Conservation (phyloP, 2,113 vertebrate species). For the Eulemur macaco region DNA sequence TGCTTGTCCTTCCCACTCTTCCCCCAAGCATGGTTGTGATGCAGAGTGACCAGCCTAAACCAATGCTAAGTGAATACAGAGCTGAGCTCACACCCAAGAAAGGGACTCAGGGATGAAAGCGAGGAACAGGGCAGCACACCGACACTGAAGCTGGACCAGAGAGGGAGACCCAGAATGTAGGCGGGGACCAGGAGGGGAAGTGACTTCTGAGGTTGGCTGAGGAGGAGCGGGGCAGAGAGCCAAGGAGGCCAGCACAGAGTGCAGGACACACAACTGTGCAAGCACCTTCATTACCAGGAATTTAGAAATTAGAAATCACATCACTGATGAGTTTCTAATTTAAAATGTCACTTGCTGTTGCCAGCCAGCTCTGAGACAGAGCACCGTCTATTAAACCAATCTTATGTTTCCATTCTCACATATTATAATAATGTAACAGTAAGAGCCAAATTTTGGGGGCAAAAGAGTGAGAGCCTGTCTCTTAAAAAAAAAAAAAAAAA, state of each 20-base stretch:
- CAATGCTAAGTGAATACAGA: too few species aligned
- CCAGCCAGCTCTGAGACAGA: background rate
- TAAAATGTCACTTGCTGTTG: background rate
- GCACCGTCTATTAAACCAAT: background rate
- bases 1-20: background rate
- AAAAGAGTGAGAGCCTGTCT: too few species aligned
- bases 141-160: background rate
- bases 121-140: background rate
- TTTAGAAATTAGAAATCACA: background rate
- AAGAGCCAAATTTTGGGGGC: background rate
- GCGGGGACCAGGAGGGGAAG: too few species aligned
- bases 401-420: background rate
- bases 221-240: accelerated
- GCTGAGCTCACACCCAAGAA: background rate
- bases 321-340: background rate
- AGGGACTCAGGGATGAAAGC: background rate
- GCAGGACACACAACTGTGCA: too few species aligned
- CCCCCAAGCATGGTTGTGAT: background rate
- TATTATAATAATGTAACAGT: background rate
- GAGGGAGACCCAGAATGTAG: accelerated
- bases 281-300: background rate
- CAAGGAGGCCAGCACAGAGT: accelerated
- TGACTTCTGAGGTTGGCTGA: accelerated
- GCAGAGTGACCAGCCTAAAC: too few species aligned
- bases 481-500: background rate